Conservation (phyloP, 2,888 invertebrate genomes). For the Epicampocera succincta region DNA sequence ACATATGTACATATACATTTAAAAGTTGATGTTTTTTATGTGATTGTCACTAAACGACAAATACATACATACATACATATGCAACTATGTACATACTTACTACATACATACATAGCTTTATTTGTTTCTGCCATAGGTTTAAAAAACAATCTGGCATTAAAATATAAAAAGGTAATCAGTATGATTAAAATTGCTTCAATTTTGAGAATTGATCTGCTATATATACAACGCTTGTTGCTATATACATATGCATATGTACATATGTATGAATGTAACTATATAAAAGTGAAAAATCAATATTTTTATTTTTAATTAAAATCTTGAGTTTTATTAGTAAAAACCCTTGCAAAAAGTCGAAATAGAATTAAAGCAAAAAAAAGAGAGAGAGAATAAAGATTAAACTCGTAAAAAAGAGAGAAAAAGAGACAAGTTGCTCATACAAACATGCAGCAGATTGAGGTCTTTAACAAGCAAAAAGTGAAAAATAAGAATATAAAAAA, state of each 20-base stretch:
- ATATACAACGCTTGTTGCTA: background rate
- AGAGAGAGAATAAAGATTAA: conserved; percentile 17
- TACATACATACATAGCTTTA: no score
- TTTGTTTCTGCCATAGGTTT: no score
- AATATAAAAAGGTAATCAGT: background rate
- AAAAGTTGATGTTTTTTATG: no score
- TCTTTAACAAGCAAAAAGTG: conserved; percentile 33
- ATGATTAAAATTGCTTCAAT: no score
- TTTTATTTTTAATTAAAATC: no score
- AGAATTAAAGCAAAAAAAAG: conserved; percentile 17
- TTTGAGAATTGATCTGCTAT: conserved; percentile 2
- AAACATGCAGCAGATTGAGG: conserved; percentile 30
- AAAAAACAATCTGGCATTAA: background rate
- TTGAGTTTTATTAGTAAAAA: background rate
- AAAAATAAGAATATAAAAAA: conserved; percentile 19
- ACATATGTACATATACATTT: background rate
- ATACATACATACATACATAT: background rate
- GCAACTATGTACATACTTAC: background rate
- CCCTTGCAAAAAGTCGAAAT: conserved; percentile 7
- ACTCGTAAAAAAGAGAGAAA: conserved; percentile 14
- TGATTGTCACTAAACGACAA: background rate
- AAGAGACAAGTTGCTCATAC: conserved; percentile 29
- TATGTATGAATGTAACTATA: background rate
- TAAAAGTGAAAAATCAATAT: conserved; percentile 17
- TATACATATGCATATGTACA: background rate